These are phyloP conservation scores for Steinernema khuongi DNA, from an alignment of 1,140 invertebrate genomes.

Conservation along the genomic window DNA sequence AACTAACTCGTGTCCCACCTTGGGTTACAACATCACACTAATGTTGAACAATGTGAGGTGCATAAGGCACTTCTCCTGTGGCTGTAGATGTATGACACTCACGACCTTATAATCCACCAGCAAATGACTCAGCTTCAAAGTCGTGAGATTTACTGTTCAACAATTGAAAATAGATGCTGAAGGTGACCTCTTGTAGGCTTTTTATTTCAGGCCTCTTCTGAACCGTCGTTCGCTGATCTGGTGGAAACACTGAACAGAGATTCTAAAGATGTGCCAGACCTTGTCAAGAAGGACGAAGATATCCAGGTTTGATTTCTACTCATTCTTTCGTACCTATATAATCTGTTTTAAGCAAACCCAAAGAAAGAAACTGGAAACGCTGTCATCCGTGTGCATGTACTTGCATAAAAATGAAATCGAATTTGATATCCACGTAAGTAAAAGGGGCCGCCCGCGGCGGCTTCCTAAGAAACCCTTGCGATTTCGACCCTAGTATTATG, in stretches of 20 bases:
- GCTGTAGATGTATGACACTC: too few relatives aligned
- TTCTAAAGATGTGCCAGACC: neutral
- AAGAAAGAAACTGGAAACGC: neutral
- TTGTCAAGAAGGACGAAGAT: neutral
- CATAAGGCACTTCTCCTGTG: too few relatives aligned
- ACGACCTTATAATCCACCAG: too few relatives aligned
- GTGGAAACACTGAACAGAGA: neutral
- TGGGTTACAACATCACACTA: too few relatives aligned
- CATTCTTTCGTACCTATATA: neutral
- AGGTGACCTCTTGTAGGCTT: too few relatives aligned
- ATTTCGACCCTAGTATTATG: neutral
- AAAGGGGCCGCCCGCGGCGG: neutral
- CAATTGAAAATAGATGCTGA: too few relatives aligned
- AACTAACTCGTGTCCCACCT: too few relatives aligned
- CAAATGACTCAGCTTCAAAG: too few relatives aligned
- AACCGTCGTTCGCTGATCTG: neutral
- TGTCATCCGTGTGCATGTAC: neutral
- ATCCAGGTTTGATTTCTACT: neutral
- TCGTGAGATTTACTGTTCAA: too few relatives aligned
- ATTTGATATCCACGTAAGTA: neutral
- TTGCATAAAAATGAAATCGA: neutral
- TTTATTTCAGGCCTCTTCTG: neutral
- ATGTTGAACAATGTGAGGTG: too few relatives aligned
- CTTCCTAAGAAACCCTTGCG: slow-evolving; percentile 8
- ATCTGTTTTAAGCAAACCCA: neutral